A percentile compares a stretch with the other conserved stretches of the same genome.
phyloP scores from a whole-genome alignment of 2,113 vertebrate genomes.

The Oxyruncus cristatus region DNA sequence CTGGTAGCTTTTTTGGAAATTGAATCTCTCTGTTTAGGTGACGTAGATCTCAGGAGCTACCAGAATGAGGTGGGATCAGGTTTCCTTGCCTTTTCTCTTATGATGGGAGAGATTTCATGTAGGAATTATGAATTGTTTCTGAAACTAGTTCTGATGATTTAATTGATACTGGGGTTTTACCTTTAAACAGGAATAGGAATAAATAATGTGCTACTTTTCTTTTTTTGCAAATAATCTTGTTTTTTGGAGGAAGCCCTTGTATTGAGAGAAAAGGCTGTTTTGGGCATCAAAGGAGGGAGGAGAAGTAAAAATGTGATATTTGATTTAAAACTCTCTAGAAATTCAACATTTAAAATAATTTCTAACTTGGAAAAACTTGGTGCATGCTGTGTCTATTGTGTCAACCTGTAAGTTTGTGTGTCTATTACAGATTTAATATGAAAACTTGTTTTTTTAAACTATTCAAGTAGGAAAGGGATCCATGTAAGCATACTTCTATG shows the following conservation, averaged over 20 bases:
- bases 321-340: neutral
- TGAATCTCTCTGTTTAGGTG: neutral
- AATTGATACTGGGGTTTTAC: neutral
- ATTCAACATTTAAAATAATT: neutral
- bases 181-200: too few relatives aligned
- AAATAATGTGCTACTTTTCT: neutral
- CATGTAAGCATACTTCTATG: neutral
- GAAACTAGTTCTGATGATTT: neutral
- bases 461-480: neutral
- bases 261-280: neutral
- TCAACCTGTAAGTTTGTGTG: neutral
- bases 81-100: neutral
- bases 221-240: neutral
- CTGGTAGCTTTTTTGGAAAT: neutral
- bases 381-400: fast-evolving
- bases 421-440: neutral
- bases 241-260: neutral
- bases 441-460: neutral
- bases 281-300: neutral
- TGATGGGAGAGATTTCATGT: neutral
- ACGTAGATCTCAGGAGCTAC: neutral
- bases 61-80: neutral
- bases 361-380: neutral
- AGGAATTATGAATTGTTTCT: neutral
- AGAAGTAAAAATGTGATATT: neutral